phyloP scores from a whole-genome alignment of 2,888 invertebrate genomes.

The Lacanobia oleracea region DNA sequence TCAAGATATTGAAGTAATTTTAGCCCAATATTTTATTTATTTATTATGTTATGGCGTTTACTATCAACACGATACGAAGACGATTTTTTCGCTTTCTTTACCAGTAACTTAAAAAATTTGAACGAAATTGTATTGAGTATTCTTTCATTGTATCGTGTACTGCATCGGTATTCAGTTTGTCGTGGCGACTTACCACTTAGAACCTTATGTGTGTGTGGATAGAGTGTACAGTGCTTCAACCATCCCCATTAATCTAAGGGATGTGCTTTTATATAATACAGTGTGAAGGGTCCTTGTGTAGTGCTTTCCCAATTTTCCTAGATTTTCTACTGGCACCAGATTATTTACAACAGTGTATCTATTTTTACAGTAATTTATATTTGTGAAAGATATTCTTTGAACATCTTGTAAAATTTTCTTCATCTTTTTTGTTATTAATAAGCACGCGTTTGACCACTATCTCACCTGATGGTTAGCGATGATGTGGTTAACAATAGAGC shows the following conservation, averaged over 20 bases:
- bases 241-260: conserved; percentile 64
- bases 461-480: no score
- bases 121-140: conserved; percentile 6
- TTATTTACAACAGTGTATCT: conserved; percentile 55
- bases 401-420: no score
- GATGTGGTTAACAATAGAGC: no score
- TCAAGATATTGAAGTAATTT: neutral
- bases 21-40: no score
- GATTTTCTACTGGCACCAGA: conserved; percentile 49
- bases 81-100: neutral
- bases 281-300: conserved; percentile 52
- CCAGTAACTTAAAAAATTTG: conserved; percentile 17
- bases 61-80: neutral
- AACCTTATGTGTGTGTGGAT: conserved; percentile 44
- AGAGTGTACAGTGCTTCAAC: conserved; percentile 65
- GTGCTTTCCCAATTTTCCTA: conserved; percentile 58
- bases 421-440: no score
- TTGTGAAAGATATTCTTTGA: no score
- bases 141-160: conserved; percentile 53
- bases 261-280: conserved; percentile 68
- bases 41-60: neutral
- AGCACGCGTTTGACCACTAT: no score
- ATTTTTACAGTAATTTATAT: conserved; percentile 9
- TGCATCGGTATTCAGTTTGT: conserved; percentile 70
- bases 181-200: conserved; percentile 53